Conservation (phyloP, 2,113 vertebrate species). For the Epinephelus lanceolatus region DNA sequence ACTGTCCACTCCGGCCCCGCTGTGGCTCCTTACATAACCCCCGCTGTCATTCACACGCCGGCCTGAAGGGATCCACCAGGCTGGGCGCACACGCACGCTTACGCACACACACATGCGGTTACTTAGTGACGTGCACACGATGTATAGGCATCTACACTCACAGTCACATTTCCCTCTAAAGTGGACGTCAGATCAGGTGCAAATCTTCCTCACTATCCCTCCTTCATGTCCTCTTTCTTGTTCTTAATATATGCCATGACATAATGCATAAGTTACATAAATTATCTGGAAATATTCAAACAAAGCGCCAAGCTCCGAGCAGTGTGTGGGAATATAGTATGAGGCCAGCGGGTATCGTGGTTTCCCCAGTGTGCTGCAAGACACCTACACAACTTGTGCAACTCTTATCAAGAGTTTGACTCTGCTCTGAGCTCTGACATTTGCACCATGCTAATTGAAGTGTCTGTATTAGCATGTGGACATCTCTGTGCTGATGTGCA, state of each 20-base stretch:
- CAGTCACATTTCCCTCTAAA: slow-evolving; percentile 14
- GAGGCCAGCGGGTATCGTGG: slow-evolving; percentile 25
- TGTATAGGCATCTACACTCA: slow-evolving; percentile 36
- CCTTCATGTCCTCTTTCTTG: neutral
- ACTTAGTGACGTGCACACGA: slow-evolving; percentile 44
- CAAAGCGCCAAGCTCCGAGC: neutral
- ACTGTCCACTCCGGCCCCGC: slow-evolving; percentile 86
- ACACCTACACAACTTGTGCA: slow-evolving; percentile 74
- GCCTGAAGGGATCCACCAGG: slow-evolving; percentile 79
- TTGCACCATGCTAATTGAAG: slow-evolving; percentile 71
- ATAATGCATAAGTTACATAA: slow-evolving; percentile 34
- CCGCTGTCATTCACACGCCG: slow-evolving; percentile 84
- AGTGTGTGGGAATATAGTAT: slow-evolving; percentile 32
- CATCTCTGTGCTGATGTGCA: slow-evolving; percentile 54
- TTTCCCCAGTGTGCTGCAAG: slow-evolving; percentile 33
- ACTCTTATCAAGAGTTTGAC: slow-evolving; percentile 62
- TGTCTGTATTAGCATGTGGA: slow-evolving; percentile 68
- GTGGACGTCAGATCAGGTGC: slow-evolving; percentile 16
- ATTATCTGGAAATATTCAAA: slow-evolving; percentile 44
- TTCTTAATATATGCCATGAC: slow-evolving; percentile 1
- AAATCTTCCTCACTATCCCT: neutral
- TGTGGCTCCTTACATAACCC: slow-evolving; percentile 88
- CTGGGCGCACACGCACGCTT: neutral
- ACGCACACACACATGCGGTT: slow-evolving; percentile 3
- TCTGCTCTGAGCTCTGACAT: slow-evolving; percentile 68